Percentiles rank a stretch among this genome's conserved stretches.
Conservation (phyloP, 2,797 vertebrate genomes). For the Calcarius lapponicus region DNA sequence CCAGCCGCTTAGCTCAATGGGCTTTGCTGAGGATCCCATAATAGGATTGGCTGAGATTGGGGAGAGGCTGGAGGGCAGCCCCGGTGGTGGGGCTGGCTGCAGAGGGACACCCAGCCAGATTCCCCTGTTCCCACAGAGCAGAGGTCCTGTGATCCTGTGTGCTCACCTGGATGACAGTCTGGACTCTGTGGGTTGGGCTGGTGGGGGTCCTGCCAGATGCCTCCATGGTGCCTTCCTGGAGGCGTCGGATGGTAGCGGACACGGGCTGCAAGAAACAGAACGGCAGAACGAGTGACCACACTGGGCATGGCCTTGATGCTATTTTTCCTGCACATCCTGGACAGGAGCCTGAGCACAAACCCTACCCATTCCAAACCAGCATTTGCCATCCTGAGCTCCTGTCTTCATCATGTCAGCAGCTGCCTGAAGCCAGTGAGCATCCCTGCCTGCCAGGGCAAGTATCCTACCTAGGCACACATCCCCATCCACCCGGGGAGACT, state of each 20-base stretch:
- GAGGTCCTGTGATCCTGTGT: fast-evolving
- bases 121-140: fast-evolving
- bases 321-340: neutral
- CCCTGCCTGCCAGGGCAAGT: fast-evolving
- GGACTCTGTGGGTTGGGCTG: slow-evolving; percentile 71
- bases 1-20: neutral
- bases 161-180: slow-evolving; percentile 85
- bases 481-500: neutral
- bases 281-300: neutral
- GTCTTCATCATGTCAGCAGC: neutral
- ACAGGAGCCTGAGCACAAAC: neutral
- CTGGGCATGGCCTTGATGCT: neutral
- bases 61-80: neutral
- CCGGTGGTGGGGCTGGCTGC: neutral
- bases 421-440: neutral
- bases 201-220: slow-evolving; percentile 74
- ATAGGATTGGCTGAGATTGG: neutral
- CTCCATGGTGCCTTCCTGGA: slow-evolving; percentile 81
- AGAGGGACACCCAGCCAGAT: neutral
- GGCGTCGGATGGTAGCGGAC: fast-evolving
- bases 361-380: neutral
- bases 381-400: neutral
- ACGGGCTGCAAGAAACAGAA: neutral
- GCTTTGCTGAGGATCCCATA: neutral
- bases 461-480: fast-evolving